phyloP scores from a whole-genome alignment of 1,140 invertebrate genomes.

The Coboldia fuscipes region DNA sequence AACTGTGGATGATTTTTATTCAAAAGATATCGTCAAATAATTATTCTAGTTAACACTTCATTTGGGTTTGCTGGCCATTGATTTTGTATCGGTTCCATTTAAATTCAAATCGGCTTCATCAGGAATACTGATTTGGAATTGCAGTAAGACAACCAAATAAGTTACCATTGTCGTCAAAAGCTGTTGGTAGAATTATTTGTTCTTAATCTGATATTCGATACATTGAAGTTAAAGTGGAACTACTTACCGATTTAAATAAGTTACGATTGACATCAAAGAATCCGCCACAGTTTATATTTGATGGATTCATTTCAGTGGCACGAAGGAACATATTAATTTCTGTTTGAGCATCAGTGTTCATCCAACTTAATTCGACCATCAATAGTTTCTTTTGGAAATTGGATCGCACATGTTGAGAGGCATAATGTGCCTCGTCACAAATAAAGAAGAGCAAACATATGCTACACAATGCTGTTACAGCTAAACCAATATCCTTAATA shows the following conservation, averaged over 20 bases:
- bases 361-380: conserved; percentile 42
- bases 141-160: conserved; percentile 39
- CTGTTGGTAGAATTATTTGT: too few relatives aligned
- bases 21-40: too few relatives aligned
- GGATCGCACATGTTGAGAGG: conserved; percentile 35
- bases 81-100: neutral
- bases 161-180: conserved; percentile 45
- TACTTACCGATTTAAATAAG: conserved; percentile 38
- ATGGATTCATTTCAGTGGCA: conserved; percentile 45
- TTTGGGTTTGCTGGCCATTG: too few relatives aligned
- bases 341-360: conserved; percentile 35
- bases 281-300: conserved; percentile 39
- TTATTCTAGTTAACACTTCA: too few relatives aligned
- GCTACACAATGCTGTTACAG: conserved; percentile 34
- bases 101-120: conserved; percentile 14
- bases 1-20: too few relatives aligned
- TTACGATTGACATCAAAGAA: conserved; percentile 43
- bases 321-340: conserved; percentile 45
- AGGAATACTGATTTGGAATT: conserved; percentile 48
- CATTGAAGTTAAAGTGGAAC: neutral
- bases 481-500: conserved; percentile 37
- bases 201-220: too few relatives aligned
- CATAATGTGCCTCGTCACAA: conserved; percentile 41
- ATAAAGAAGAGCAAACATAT: conserved; percentile 37
- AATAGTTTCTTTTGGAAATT: conserved; percentile 45